Evolutionary conservation across 2,797 vertebrate species (phyloP).

Genomic region (Rhinichthys osculus): DNA sequence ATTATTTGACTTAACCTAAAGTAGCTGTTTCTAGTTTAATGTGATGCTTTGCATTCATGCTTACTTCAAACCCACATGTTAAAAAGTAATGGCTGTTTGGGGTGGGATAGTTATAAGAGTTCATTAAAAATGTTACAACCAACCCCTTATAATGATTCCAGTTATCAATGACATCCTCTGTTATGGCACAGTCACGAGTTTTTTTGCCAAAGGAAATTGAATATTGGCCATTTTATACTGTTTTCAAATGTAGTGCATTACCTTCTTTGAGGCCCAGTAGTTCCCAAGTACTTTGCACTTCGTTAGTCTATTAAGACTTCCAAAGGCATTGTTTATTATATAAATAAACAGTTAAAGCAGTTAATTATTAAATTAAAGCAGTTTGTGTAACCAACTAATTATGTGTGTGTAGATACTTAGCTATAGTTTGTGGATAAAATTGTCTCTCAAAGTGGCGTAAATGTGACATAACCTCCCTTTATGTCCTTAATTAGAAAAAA

Average conservation of each 20-base stretch:
- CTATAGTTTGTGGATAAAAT: not conserved
- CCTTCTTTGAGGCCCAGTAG: not conserved
- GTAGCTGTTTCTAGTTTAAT: not conserved
- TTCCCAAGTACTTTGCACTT: not conserved
- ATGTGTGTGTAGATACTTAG: not conserved
- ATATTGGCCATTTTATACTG: not conserved
- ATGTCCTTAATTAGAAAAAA: conserved; percentile 23
- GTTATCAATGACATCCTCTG: not conserved
- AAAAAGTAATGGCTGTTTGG: not conserved
- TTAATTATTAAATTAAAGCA: not conserved
- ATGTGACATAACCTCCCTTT: conserved; percentile 14
- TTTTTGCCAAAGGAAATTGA: not conserved
- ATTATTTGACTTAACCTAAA: not conserved
- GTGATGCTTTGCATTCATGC: not conserved
- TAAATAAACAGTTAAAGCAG: not conserved
- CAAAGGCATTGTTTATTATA: not conserved
- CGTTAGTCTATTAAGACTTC: not conserved
- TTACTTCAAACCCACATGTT: not conserved
- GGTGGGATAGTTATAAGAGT: not conserved
- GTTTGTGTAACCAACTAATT: not conserved
- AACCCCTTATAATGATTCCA: no score
- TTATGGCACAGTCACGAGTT: no score
- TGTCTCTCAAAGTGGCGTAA: not conserved
- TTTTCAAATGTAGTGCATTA: not conserved
- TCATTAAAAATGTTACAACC: not conserved